Percentiles rank a stretch among this genome's conserved stretches.
Conservation (phyloP, 30 jellyfish, hydroid and myxozoan species). For the Pseudorhiza aurosa region DNA sequence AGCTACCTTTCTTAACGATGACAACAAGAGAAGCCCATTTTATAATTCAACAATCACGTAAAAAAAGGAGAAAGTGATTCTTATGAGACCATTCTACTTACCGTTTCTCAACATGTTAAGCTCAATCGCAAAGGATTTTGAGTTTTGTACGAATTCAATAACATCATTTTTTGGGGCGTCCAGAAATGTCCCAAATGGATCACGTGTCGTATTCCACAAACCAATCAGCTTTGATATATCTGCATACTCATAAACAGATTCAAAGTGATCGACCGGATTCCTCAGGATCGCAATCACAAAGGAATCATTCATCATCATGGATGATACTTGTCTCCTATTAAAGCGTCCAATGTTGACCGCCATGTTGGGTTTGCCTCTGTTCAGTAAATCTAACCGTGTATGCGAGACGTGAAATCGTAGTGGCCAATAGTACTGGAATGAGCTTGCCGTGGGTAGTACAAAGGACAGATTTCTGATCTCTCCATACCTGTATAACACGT, state of each 20-base stretch:
- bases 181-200: conserved; percentile 63
- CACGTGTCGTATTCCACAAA: conserved; percentile 56
- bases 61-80: neutral
- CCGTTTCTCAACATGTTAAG: conserved; percentile 63
- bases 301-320: conserved; percentile 77
- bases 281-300: conserved; percentile 72
- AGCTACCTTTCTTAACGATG: no score
- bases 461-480: conserved; percentile 69
- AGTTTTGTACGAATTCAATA: conserved; percentile 33
- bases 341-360: conserved; percentile 81
- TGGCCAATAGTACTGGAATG: conserved; percentile 95
- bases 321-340: conserved; percentile 56
- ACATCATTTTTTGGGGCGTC: conserved; percentile 64
- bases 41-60: no score
- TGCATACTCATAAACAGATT: conserved; percentile 82
- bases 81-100: neutral
- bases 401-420: conserved; percentile 90
- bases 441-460: conserved; percentile 80
- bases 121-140: conserved; percentile 52
- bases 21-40: no score
- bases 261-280: conserved; percentile 86
- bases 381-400: conserved; percentile 72
- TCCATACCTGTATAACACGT: conserved; percentile 83
- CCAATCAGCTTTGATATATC: conserved; percentile 79
- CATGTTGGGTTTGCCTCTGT: conserved; percentile 86